Conservation (phyloP, 2,113 vertebrate genomes). For the Forbesichthys papilliferus region DNA sequence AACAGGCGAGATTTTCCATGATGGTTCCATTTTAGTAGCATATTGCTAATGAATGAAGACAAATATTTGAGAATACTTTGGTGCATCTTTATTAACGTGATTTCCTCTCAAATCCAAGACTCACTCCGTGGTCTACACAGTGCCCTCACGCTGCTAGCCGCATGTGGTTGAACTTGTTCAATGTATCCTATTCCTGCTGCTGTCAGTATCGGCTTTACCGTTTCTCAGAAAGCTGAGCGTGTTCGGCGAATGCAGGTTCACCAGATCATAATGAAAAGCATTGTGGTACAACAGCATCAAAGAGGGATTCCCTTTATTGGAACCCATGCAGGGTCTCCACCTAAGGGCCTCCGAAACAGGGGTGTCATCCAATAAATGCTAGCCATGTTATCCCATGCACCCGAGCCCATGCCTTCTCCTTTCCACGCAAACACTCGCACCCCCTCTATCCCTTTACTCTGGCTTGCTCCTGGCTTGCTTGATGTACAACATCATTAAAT, state of each 20-base stretch:
- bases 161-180: constrained; percentile 3
- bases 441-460: constrained; percentile 2
- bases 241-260: constrained; percentile 25
- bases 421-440: constrained; percentile 34
- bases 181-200: constrained; percentile 31
- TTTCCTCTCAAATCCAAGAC: constrained; percentile 20
- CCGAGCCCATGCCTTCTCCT: constrained; percentile 21
- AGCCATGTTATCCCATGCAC: constrained; percentile 43
- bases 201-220: constrained; percentile 20
- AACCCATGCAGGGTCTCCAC: constrained; percentile 38
- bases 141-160: constrained; percentile 20
- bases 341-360: constrained; percentile 36
- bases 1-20: not conserved
- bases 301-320: constrained; percentile 40
- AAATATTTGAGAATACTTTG: not conserved
- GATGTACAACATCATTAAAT: too few species aligned
- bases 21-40: not conserved
- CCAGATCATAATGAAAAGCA: constrained; percentile 47
- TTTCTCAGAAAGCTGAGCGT: constrained; percentile 22
- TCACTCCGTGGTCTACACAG: constrained; percentile 14
- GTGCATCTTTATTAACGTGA: not conserved
- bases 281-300: constrained; percentile 44
- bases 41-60: constrained; percentile 7
- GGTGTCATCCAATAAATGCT: constrained; percentile 50
- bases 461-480: not conserved